phyloP scores from a whole-genome alignment of 1,140 invertebrate genomes.

The Bombus difficillimus region DNA sequence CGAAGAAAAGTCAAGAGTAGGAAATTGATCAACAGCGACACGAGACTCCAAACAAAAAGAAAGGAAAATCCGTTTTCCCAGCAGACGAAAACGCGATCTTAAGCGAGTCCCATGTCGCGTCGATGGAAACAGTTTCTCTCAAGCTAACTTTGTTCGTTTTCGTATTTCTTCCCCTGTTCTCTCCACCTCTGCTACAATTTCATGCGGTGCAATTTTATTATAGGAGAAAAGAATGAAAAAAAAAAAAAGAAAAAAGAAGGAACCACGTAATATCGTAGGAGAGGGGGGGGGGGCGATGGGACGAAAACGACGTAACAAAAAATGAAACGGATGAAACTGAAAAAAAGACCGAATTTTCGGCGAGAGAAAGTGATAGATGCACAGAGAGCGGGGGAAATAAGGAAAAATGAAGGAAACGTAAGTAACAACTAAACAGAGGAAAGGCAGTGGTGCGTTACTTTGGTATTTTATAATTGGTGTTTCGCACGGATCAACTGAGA shows the following conservation, averaged over 20 bases:
- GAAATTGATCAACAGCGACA: background rate
- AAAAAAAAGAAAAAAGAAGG: background rate
- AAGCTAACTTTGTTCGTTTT: background rate
- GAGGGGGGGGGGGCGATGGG: too few species aligned
- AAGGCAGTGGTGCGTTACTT: slow-evolving; percentile 81
- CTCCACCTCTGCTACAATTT: slow-evolving; percentile 11
- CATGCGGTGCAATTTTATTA: slow-evolving; percentile 13
- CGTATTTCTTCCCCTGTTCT: slow-evolving; percentile 1
- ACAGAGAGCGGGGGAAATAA: slow-evolving; percentile 21
- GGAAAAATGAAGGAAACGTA: slow-evolving; percentile 46
- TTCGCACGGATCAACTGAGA: slow-evolving; percentile 58
- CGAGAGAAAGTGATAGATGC: background rate
- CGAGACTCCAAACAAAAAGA: background rate
- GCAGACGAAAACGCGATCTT: background rate
- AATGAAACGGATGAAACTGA: background rate
- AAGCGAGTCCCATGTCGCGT: background rate
- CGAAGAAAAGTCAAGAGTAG: slow-evolving; percentile 1
- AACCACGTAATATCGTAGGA: background rate
- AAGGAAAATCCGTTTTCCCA: slow-evolving; percentile 19
- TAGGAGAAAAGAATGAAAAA: background rate
- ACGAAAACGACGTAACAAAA: background rate
- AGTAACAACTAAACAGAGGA: slow-evolving; percentile 69
- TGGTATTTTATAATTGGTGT: slow-evolving; percentile 70
- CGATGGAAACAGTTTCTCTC: background rate
- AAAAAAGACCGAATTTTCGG: background rate